These are phyloP conservation scores for Eupithecia insigniata DNA, from an alignment of 2,888 invertebrate species.

Conservation along the genomic window DNA sequence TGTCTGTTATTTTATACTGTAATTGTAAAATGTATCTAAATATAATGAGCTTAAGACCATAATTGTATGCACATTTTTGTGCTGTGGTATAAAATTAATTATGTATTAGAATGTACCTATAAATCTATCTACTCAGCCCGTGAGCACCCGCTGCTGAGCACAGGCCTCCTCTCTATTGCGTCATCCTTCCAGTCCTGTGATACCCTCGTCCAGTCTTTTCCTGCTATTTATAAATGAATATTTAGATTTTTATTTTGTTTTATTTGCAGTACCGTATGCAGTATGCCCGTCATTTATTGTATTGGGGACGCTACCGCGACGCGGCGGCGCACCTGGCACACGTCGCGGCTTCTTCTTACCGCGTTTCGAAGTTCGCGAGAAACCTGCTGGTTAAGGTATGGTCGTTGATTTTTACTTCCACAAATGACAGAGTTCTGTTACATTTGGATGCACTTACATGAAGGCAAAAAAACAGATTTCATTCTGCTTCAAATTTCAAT, in stretches of 20 bases:
- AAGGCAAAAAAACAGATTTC: no score
- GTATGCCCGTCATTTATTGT: slow-evolving; percentile 52
- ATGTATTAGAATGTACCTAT: no score
- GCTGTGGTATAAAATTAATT: no score
- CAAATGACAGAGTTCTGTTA: background rate
- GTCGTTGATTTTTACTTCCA: background rate
- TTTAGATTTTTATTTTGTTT: background rate
- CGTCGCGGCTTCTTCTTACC: slow-evolving; percentile 54
- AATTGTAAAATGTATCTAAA: no score
- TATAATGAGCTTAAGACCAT: no score
- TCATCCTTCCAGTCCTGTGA: background rate
- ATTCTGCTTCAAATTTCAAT: no score
- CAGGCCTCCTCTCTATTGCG: background rate
- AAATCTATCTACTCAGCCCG: no score
- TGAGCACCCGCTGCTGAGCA: no score
- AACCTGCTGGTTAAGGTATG: slow-evolving; percentile 50
- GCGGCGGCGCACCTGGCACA: slow-evolving; percentile 65
- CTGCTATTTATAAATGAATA: background rate
- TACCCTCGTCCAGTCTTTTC: no score
- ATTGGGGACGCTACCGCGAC: slow-evolving; percentile 49
- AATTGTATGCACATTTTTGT: no score
- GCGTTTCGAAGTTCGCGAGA: slow-evolving; percentile 47
- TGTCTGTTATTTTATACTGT: no score
- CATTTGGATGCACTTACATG: background rate
- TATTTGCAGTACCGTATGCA: slow-evolving; percentile 53